A percentile compares a stretch with the other conserved stretches of the same genome.
Evolutionary conservation across 2,888 invertebrate genomes (phyloP).

Genomic region (Xestobium rufovillosum): DNA sequence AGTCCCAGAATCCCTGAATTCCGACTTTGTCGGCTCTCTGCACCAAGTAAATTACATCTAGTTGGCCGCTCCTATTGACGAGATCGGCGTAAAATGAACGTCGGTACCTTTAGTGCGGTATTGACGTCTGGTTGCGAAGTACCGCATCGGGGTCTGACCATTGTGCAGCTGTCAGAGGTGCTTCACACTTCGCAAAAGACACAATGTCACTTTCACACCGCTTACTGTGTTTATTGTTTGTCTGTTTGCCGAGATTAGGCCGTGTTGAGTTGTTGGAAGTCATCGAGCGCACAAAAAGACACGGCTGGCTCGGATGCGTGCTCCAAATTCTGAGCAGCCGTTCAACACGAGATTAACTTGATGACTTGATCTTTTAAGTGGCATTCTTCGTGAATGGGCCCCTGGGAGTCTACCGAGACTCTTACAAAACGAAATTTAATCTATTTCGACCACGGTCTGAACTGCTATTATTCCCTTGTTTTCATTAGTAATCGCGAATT

Average conservation of each 20-base stretch:
- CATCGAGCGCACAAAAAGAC: conserved; percentile 8
- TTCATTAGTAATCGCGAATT: too few species aligned
- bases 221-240: conserved; percentile 39
- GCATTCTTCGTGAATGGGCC: too few species aligned
- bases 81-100: conserved; percentile 25
- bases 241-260: conserved; percentile 37
- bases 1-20: too few species aligned
- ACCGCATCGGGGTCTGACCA: conserved; percentile 40
- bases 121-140: too few species aligned
- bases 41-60: conserved; percentile 40
- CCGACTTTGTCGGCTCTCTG: conserved; percentile 35
- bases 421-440: too few species aligned
- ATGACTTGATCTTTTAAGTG: conserved; percentile 19
- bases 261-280: conserved; percentile 16
- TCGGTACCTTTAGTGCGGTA: conserved; percentile 35
- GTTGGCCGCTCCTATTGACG: conserved; percentile 36
- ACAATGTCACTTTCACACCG: conserved; percentile 43
- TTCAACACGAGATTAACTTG: conserved; percentile 12
- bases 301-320: conserved; percentile 7
- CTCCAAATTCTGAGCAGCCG: conserved; percentile 20
- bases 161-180: conserved; percentile 38
- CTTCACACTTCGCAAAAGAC: conserved; percentile 41
- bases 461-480: too few species aligned
- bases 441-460: too few species aligned
- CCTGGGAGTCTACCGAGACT: too few species aligned